These are phyloP conservation scores for Plusia festucae DNA, from an alignment of 2,888 invertebrate species.

Conservation along the genomic window DNA sequence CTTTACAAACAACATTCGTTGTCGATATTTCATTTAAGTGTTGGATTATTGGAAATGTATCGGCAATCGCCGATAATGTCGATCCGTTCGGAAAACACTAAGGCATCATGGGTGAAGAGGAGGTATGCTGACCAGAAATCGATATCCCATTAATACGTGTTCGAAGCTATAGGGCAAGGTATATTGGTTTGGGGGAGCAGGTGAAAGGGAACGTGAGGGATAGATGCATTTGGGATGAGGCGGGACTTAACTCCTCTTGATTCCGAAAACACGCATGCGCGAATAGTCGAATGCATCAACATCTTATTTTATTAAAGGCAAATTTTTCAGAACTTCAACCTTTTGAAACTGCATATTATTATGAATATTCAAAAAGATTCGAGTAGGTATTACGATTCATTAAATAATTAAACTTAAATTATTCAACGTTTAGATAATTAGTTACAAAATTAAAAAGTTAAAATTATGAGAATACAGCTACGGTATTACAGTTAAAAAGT, in stretches of 20 bases:
- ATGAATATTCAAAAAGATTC: too few relatives aligned
- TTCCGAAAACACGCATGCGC: constrained; percentile 41
- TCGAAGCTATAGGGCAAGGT: constrained; percentile 80
- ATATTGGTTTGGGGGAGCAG: constrained; percentile 78
- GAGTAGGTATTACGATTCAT: too few relatives aligned
- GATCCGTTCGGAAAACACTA: constrained; percentile 89
- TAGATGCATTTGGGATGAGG: constrained; percentile 69
- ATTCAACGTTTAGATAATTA: too few relatives aligned
- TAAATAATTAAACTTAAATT: too few relatives aligned
- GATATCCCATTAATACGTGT: constrained; percentile 85
- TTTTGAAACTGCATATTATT: too few relatives aligned
- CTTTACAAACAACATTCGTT: constrained; percentile 37
- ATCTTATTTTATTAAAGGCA: background rate
- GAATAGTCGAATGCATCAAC: too few relatives aligned
- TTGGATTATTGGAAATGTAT: constrained; percentile 82
- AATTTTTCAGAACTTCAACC: constrained; percentile 3
- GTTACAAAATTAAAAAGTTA: too few relatives aligned
- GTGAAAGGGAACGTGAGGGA: constrained; percentile 71
- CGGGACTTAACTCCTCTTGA: constrained; percentile 20
- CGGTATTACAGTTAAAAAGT: too few relatives aligned
- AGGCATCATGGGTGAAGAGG: constrained; percentile 80
- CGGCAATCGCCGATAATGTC: constrained; percentile 89
- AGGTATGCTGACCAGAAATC: constrained; percentile 86
- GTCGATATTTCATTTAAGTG: constrained; percentile 64
- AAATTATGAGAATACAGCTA: too few relatives aligned